A percentile compares a stretch with the other conserved stretches of the same genome.
Evolutionary conservation across 1,140 invertebrate genomes (phyloP).

Genomic region (Drosophila parvula): DNA sequence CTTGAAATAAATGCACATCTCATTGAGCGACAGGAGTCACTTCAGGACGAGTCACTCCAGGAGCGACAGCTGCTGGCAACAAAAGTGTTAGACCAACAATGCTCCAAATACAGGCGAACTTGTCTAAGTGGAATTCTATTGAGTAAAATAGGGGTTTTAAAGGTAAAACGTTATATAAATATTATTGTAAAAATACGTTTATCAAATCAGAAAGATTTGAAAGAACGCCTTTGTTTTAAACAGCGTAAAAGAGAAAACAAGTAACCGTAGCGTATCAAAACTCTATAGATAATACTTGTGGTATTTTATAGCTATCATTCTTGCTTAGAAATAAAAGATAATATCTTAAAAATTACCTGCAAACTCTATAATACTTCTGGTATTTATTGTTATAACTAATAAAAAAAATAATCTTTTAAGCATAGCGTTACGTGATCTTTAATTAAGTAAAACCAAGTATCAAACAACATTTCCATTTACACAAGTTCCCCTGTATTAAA

Average conservation of each 20-base stretch:
- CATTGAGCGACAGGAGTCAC: constrained; percentile 46
- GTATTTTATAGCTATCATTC: not conserved
- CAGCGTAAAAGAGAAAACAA: not conserved
- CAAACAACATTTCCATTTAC: not conserved
- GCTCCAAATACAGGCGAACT: constrained; percentile 1
- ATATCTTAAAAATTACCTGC: not conserved
- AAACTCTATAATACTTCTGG: not conserved
- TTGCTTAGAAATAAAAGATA: not conserved
- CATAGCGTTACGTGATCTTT: no score
- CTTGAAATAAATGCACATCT: constrained; percentile 54
- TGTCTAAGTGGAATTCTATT: not conserved
- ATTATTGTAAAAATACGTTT: no score
- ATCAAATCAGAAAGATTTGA: no score
- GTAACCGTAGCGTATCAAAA: not conserved
- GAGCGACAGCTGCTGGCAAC: constrained; percentile 21
- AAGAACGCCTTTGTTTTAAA: not conserved
- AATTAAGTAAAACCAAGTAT: not conserved
- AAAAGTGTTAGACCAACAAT: constrained; percentile 14
- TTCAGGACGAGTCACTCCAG: constrained; percentile 36
- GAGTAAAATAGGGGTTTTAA: not conserved
- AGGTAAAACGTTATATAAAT: not conserved
- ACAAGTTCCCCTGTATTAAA: constrained; percentile 17
- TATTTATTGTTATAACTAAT: not conserved
- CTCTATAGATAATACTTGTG: not conserved
- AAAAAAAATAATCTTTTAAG: not conserved